Evolutionary conservation across 2,797 vertebrate genomes (phyloP).

Genomic region (Pipistrellus pipistrellus): DNA sequence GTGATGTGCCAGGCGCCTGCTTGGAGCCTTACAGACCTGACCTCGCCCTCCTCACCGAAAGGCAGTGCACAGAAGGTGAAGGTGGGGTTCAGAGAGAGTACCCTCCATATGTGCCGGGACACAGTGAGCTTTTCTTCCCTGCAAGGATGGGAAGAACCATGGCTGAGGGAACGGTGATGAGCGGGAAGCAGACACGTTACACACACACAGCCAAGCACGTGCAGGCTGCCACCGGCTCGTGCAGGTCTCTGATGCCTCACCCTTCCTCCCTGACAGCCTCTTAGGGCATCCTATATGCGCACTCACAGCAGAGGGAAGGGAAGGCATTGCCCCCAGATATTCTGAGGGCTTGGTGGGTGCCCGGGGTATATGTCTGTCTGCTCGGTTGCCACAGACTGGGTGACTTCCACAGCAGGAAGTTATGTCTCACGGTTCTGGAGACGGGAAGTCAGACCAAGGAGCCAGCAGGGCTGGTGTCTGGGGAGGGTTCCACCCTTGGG

Average conservation of each 20-base stretch:
- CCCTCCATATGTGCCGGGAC: fast-evolving
- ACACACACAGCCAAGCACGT: background rate
- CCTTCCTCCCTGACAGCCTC: background rate
- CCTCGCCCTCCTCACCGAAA: background rate
- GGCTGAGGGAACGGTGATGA: fast-evolving
- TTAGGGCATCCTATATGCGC: background rate
- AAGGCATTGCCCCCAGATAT: background rate
- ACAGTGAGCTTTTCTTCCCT: background rate
- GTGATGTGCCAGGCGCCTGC: background rate
- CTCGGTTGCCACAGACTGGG: background rate
- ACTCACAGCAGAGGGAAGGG: background rate
- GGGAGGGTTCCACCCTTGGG: background rate
- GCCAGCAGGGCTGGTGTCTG: background rate
- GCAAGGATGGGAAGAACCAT: background rate
- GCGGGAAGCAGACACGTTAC: too few species aligned
- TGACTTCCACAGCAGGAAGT: background rate
- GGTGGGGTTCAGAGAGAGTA: background rate
- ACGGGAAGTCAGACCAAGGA: background rate
- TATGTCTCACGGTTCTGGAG: background rate
- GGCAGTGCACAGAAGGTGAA: background rate
- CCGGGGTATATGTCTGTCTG: background rate
- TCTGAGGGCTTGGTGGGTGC: background rate
- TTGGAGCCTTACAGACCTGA: background rate
- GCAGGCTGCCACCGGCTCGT: too few species aligned
- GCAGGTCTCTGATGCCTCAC: background rate